Evolutionary conservation across 2,113 vertebrate species (phyloP), one percentile per base, ranked within the genome.

Genomic region (Mugil cephalus): DNA sequence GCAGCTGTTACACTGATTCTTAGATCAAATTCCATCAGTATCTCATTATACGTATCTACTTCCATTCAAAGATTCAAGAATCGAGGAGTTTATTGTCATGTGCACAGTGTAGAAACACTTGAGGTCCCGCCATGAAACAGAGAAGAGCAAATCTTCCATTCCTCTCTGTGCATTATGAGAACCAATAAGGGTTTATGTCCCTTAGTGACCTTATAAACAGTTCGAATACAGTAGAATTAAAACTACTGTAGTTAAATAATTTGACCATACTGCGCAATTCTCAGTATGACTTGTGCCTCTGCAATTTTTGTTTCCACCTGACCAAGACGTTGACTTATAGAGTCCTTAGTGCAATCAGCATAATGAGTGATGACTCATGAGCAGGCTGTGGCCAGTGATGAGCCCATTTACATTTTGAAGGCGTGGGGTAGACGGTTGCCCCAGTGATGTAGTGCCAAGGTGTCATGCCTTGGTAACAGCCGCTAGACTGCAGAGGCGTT

Each of bases 381-480:
- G 64, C 30, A 66, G 52, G 43, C 46, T 58, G 40, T 68, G 78
- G 82, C 78, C 3, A 48, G 39, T 38, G 60, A 86, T 77, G 71
- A 74, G 67, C 51, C 54, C 73, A 70, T 79, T 80, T 72, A 61
- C 61, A 68, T 63, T 52, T 59, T 11, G 7, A 74, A 77, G 86
- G 66, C 61, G 67, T 3, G 18, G 62, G 73, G 54, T 45, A 5
- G 15, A 43, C 7, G 36, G 82, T 79, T 86, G 74, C 84, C 53
- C 62, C 51, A 10, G 86, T 83, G 84, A 88, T 17, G 64, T 35
- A 86, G 75, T 74, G 60, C 88, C 65, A 55, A 78, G 80, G 61
- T 82, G 77, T 80, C 79, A 51, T 67, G 68, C 80, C 81, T 75
- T 80, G 64, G 80, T 53, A 83, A 89, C 87, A 80, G 77, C 75